Evolutionary conservation across 2,888 invertebrate species (phyloP).

Genomic region (Dichetophora obliterata): DNA sequence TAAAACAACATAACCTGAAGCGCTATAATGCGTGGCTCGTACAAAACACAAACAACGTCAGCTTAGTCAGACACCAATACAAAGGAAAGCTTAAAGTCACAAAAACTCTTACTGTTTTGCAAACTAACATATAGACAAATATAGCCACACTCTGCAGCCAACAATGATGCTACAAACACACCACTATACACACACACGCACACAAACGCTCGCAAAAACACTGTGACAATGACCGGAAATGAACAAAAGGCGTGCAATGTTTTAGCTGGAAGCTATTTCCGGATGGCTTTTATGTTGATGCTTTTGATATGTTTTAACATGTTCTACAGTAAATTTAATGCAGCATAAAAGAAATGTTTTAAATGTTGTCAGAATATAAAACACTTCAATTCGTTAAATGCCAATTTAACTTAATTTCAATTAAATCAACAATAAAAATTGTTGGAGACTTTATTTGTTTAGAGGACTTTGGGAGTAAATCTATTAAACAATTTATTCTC

Average conservation of each 20-base stretch:
- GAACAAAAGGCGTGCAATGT: slow-evolving; percentile 4
- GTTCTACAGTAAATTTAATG: too few species aligned
- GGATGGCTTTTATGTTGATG: slow-evolving; percentile 1
- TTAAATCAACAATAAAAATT: too few species aligned
- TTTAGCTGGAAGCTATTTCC: slow-evolving; percentile 15
- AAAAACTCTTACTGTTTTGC: neutral
- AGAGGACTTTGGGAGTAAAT: too few species aligned
- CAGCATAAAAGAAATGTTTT: too few species aligned
- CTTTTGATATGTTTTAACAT: neutral
- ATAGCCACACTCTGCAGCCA: neutral
- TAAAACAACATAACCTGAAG: slow-evolving; percentile 32
- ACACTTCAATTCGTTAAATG: too few species aligned
- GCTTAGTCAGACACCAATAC: slow-evolving; percentile 7
- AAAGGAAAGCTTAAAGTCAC: neutral
- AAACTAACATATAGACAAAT: neutral
- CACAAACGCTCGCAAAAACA: neutral
- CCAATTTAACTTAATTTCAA: too few species aligned
- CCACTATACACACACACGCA: slow-evolving; percentile 4
- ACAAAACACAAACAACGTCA: neutral
- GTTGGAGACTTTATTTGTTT: too few species aligned
- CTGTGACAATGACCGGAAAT: slow-evolving; percentile 31
- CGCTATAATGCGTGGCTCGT: slow-evolving; percentile 24
- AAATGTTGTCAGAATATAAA: too few species aligned
- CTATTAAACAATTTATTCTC: too few species aligned
- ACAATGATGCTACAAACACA: slow-evolving; percentile 5